A percentile compares a stretch with the other conserved stretches of the same genome.
phyloP scores from a whole-genome alignment of 2,888 invertebrate species.

The Seira ritae region DNA sequence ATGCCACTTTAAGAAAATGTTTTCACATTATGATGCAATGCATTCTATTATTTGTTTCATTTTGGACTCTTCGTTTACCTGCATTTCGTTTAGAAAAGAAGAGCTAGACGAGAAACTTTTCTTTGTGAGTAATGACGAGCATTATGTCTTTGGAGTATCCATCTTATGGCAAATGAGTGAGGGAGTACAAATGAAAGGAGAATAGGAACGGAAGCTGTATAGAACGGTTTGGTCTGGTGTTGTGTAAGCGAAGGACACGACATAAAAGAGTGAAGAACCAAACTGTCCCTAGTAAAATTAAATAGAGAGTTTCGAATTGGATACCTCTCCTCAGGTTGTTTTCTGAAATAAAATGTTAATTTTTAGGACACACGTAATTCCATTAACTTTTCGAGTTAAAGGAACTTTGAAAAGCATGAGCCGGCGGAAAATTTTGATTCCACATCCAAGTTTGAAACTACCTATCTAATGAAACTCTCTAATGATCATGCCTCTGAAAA shows the following conservation, averaged over 20 bases:
- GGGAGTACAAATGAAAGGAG: too few species aligned
- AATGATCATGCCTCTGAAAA: neutral
- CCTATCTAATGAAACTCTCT: too few species aligned
- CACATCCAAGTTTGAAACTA: too few species aligned
- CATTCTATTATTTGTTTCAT: slow-evolving; percentile 61
- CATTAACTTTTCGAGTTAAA: too few species aligned
- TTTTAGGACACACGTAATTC: too few species aligned
- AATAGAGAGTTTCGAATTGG: too few species aligned
- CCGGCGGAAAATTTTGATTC: too few species aligned
- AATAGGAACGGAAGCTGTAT: slow-evolving; percentile 51
- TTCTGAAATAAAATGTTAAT: too few species aligned
- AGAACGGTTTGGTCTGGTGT: slow-evolving; percentile 48
- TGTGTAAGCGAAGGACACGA: slow-evolving; percentile 37
- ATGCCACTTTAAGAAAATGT: slow-evolving; percentile 61
- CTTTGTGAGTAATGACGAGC: neutral
- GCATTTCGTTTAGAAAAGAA: slow-evolving; percentile 18
- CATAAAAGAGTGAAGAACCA: neutral
- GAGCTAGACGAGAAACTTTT: neutral
- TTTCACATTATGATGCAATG: slow-evolving; percentile 60
- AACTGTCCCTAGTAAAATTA: too few species aligned
- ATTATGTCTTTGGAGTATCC: slow-evolving; percentile 7
- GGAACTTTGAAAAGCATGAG: too few species aligned
- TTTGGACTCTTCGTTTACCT: slow-evolving; percentile 39
- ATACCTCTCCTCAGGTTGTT: too few species aligned
- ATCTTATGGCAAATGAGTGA: slow-evolving; percentile 23